Conservation (phyloP, 2,888 invertebrate genomes). For the Ectemnius lituratus region DNA sequence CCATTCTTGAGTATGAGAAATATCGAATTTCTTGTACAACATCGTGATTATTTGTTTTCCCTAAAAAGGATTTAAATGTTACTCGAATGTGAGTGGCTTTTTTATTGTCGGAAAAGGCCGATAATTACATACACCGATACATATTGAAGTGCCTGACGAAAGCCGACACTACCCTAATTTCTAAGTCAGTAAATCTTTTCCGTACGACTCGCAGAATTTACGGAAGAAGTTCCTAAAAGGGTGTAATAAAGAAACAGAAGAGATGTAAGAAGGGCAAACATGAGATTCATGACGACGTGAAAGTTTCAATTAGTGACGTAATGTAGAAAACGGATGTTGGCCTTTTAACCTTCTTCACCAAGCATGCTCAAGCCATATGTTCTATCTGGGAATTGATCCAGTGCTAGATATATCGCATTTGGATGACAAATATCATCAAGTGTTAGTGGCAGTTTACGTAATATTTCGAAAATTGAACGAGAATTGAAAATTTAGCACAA, state of each 20-base stretch:
- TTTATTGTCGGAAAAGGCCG: slow-evolving; percentile 66
- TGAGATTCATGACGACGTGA: slow-evolving; percentile 26
- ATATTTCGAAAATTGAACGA: slow-evolving; percentile 24
- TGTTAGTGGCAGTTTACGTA: slow-evolving; percentile 43
- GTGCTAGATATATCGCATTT: slow-evolving; percentile 33
- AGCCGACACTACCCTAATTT: slow-evolving; percentile 18
- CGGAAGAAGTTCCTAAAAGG: slow-evolving; percentile 2
- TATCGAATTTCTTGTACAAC: slow-evolving; percentile 64
- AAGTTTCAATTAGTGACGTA: slow-evolving; percentile 43
- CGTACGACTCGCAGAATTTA: not conserved
- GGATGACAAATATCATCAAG: slow-evolving; percentile 39
- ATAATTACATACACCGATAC: slow-evolving; percentile 52
- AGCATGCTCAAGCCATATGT: not conserved
- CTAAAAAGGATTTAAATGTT: slow-evolving; percentile 71
- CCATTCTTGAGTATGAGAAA: slow-evolving; percentile 61
- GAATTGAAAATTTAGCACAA: slow-evolving; percentile 38
- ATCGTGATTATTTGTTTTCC: slow-evolving; percentile 70
- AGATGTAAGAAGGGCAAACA: slow-evolving; percentile 12
- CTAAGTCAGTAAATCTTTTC: not conserved
- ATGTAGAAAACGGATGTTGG: slow-evolving; percentile 9
- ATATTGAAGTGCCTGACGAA: slow-evolving; percentile 27
- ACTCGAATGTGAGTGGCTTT: slow-evolving; percentile 72
- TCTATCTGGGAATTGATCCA: slow-evolving; percentile 25
- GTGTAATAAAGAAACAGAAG: slow-evolving; percentile 24
- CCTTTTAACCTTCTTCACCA: not conserved